phyloP scores from a whole-genome alignment of 2,113 vertebrate species.

The Peromyscus leucopus region DNA sequence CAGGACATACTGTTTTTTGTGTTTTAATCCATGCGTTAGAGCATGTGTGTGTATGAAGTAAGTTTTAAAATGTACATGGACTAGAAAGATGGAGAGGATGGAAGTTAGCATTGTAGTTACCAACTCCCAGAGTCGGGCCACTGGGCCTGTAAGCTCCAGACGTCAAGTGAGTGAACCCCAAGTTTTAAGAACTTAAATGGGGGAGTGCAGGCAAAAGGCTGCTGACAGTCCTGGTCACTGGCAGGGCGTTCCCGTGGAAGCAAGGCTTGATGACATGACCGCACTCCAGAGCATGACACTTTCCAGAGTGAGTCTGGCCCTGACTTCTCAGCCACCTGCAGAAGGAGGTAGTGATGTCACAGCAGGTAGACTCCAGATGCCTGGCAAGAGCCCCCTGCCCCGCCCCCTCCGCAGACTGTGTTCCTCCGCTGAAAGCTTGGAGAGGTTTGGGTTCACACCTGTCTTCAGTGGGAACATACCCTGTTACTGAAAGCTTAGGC shows the following conservation, averaged over 20 bases:
- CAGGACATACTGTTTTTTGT: neutral
- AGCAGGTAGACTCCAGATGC: neutral
- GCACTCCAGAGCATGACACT: too few species aligned
- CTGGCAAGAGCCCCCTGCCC: neutral
- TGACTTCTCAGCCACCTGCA: neutral
- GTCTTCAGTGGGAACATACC: neutral
- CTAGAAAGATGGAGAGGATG: neutral
- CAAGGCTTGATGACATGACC: neutral
- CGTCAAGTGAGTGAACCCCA: neutral
- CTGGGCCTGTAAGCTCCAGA: neutral
- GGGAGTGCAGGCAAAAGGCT: neutral
- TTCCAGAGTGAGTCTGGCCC: too few species aligned
- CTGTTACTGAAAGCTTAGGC: neutral
- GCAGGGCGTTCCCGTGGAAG: fast-evolving
- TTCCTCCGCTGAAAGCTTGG: neutral
- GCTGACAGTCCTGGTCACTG: neutral
- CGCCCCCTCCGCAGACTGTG: neutral
- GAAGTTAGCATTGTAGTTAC: neutral
- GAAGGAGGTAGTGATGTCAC: neutral
- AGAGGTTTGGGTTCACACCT: neutral
- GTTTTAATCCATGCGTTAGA: neutral
- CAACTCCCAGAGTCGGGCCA: neutral
- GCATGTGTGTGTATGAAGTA: neutral
- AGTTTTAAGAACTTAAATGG: neutral
- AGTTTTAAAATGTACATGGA: neutral